Conservation (phyloP, 2,888 invertebrate genomes). For the Tenthredo scrophulariae region DNA sequence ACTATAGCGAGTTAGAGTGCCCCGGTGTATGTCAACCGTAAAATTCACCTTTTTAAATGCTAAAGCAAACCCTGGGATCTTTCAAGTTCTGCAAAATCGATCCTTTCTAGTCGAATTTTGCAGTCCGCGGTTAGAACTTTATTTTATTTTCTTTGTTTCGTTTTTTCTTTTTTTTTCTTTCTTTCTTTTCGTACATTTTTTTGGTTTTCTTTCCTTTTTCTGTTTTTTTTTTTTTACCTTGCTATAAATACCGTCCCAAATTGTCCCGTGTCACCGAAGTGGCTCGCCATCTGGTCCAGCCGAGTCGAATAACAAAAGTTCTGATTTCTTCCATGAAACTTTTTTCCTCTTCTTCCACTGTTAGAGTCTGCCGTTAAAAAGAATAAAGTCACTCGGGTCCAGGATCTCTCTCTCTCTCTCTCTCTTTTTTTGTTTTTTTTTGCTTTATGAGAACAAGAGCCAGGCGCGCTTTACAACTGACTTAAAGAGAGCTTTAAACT, state of each 20-base stretch:
- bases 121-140: not conserved
- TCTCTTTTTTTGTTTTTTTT: not conserved
- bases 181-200: not conserved
- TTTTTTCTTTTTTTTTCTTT: not conserved
- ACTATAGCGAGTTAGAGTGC: not conserved
- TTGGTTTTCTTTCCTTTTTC: not conserved
- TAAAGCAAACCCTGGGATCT: not conserved
- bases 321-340: slow-evolving; percentile 41
- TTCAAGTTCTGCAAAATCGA: not conserved
- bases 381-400: slow-evolving; percentile 29
- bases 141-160: not conserved
- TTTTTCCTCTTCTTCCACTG: slow-evolving; percentile 28
- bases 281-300: slow-evolving; percentile 46
- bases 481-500: slow-evolving; percentile 25
- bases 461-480: slow-evolving; percentile 28
- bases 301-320: slow-evolving; percentile 49
- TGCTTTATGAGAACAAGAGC: not conserved
- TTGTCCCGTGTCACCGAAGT: slow-evolving; percentile 32
- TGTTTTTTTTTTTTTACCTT: not conserved
- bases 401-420: not conserved
- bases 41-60: slow-evolving; percentile 13
- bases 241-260: slow-evolving; percentile 40
- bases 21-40: not conserved
- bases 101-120: not conserved
- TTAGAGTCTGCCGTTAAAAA: slow-evolving; percentile 31